Percentiles rank a stretch among this genome's conserved stretches.
Conservation (phyloP, 2,113 vertebrate species). For the Pseudopodoces humilis region DNA sequence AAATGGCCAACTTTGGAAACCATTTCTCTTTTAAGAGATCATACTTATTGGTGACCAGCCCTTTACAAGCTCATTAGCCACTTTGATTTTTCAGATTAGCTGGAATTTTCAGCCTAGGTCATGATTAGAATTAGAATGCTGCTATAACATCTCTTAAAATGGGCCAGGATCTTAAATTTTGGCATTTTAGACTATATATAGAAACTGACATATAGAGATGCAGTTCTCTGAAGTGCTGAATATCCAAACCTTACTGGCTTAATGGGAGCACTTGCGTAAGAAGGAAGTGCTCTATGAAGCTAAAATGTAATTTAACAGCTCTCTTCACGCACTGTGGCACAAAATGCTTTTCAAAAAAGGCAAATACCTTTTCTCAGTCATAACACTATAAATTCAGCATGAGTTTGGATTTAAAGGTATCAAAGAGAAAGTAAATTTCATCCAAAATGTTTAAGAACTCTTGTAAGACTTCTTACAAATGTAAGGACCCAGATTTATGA, state of each 20-base stretch:
- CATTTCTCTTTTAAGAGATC: not conserved
- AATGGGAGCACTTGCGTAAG: not conserved
- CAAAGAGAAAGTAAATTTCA: not conserved
- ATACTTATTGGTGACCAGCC: not conserved
- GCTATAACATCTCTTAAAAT: not conserved
- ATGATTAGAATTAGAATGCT: not conserved
- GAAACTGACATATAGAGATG: not conserved
- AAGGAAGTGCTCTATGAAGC: not conserved
- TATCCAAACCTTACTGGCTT: not conserved
- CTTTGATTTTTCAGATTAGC: not conserved
- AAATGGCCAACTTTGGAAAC: not conserved
- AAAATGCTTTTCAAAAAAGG: slow-evolving; percentile 26
- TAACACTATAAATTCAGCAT: not conserved
- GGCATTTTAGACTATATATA: not conserved
- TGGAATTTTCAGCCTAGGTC: not conserved
- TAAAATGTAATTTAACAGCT: not conserved
- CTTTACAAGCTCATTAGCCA: not conserved
- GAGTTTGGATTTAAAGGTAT: not conserved
- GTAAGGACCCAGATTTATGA: not conserved
- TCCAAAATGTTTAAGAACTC: not conserved
- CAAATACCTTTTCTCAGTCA: not conserved
- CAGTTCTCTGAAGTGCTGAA: not conserved
- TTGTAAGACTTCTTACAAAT: not conserved
- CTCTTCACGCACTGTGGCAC: not conserved
- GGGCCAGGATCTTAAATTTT: not conserved